Conservation (phyloP, 2,888 invertebrate genomes). For the Habrosyne pyritoides region DNA sequence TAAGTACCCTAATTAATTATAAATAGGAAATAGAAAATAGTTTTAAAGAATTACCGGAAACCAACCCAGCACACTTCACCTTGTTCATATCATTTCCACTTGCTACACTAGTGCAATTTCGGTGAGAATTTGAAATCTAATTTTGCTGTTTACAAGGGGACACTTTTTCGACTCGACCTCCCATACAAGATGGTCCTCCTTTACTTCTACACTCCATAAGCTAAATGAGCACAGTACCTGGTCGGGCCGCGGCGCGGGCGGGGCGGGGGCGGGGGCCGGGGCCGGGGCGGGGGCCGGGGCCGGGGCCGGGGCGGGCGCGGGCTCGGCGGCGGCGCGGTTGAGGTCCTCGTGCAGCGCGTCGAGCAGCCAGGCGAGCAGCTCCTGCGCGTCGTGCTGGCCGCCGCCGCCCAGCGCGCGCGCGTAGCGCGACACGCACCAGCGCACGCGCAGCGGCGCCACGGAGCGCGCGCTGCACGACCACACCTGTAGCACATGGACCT, state of each 20-base stretch:
- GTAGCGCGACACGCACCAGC: constrained; percentile 93
- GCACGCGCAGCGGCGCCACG: constrained; percentile 93
- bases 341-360: constrained; percentile 97
- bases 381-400: constrained; percentile 97
- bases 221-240: constrained; percentile 90
- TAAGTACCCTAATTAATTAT: too few relatives aligned
- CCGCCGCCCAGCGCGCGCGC: constrained; percentile 94
- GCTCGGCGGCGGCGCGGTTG: constrained; percentile 85
- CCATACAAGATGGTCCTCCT: too few relatives aligned
- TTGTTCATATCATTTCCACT: too few relatives aligned
- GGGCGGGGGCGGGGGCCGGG: constrained; percentile 4
- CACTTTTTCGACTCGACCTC: too few relatives aligned
- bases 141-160: too few relatives aligned
- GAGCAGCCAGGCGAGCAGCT: constrained; percentile 94
- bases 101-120: too few relatives aligned
- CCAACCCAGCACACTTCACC: too few relatives aligned
- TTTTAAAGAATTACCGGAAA: too few relatives aligned
- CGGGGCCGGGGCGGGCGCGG: constrained; percentile 59
- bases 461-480: constrained; percentile 93
- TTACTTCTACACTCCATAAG: too few relatives aligned
- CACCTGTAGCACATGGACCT: constrained; percentile 61
- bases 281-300: constrained; percentile 57
- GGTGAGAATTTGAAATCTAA: too few relatives aligned
- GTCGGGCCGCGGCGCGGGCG: constrained; percentile 80
- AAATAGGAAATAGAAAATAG: too few relatives aligned